Evolutionary conservation across 2,888 invertebrate species (phyloP), one percentile per base, ranked within the genome.

Genomic region (Allolobophora icterica): DNA sequence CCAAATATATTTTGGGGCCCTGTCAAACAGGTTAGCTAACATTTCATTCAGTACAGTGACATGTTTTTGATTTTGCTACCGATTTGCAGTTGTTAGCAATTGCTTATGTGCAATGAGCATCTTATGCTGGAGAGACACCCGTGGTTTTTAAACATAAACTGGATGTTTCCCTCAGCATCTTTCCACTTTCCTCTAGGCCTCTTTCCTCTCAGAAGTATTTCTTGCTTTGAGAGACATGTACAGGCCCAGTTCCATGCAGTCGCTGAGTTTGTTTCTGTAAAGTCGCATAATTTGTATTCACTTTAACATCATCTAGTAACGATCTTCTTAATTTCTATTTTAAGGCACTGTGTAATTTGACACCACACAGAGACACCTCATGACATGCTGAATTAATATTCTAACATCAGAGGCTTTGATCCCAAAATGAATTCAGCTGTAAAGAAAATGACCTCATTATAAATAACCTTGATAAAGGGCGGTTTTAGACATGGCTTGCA

Each of bases 1-100:
- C 71, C 71, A 71, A 11, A 71, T 71, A n/a, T 71, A 71, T 71
- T n/a, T 71, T 71, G 71, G 71, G 11, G 71, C 71, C 71, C 71
- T 71, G 8, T 71, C 71, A n/a, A 71, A 71, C 71, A 71, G 71
- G 71, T 71, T n/a, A n/a, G 71, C n/a, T n/a, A 71, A 71, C 71
- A 71, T 71, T 71, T 71, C 30, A 71, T 71, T 71, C 71, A 71
- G 71, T 71, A 45, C 17, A 45, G 13, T 45, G 13, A 45, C 13
- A 13, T 45, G n/a, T 30, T 8, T n/a, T 11, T 71, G 1, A 71
- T 71, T 71, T 30, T n/a, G 30, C 71, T n/a, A n/a, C 11, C 13
- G 6, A 71, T 71, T 71, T 71, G n/a, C 30, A 71, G 11, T 71
- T 52, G 5, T 1, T 24, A 52, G 52, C 52, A 21, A 6, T 52